phyloP scores from a whole-genome alignment of 2,113 vertebrate genomes.

The Procapra przewalskii region DNA sequence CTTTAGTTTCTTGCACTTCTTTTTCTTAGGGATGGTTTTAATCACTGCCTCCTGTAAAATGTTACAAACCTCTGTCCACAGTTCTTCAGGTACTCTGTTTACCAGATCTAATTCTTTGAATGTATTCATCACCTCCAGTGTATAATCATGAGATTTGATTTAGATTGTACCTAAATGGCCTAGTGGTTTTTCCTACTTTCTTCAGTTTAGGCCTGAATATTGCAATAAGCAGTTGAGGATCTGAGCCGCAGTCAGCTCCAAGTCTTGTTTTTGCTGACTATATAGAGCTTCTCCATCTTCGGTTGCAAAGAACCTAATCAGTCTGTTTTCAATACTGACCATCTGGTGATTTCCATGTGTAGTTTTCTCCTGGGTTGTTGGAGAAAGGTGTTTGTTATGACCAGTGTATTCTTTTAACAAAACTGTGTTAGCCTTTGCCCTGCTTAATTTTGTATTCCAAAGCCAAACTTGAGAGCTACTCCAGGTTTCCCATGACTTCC shows the following conservation, averaged over 20 bases:
- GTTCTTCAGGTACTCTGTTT: background rate
- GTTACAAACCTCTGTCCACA: background rate
- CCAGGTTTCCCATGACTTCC: background rate
- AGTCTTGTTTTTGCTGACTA: background rate
- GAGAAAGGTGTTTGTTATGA: background rate
- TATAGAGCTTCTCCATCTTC: background rate
- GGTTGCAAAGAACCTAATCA: background rate
- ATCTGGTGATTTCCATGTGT: background rate
- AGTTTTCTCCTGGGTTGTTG: background rate
- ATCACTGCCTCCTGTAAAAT: background rate
- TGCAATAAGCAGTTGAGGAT: background rate
- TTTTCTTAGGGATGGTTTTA: background rate
- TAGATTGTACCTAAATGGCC: background rate
- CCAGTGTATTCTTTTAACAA: background rate
- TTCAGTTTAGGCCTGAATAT: background rate
- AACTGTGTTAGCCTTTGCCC: background rate
- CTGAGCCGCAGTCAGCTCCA: background rate
- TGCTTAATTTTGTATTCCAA: background rate
- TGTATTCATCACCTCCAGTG: background rate
- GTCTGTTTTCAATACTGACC: background rate
- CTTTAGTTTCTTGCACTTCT: background rate
- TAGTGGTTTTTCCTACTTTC: background rate
- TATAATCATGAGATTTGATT: background rate
- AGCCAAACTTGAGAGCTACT: background rate
- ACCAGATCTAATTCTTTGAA: background rate